These are phyloP conservation scores for Frieseomelitta varia DNA, from an alignment of 1,140 invertebrate genomes.

Conservation along the genomic window DNA sequence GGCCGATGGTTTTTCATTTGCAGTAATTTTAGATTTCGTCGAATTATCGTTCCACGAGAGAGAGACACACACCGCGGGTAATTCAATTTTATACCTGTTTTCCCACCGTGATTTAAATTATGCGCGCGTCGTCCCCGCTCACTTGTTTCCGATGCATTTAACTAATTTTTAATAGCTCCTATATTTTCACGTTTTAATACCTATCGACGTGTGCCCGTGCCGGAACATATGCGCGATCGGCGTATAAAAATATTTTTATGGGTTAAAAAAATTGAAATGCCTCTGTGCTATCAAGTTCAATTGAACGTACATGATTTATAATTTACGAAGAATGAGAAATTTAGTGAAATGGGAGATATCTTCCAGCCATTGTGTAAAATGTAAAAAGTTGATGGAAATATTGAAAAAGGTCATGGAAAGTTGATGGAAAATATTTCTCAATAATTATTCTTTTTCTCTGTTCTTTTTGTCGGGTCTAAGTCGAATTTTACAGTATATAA, in stretches of 20 bases:
- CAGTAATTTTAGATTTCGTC: slow-evolving; percentile 1
- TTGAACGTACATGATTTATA: background rate
- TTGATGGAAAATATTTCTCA: too few relatives aligned
- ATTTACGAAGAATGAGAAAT: background rate
- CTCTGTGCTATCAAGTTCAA: background rate
- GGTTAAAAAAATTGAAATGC: background rate
- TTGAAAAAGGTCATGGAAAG: too few relatives aligned
- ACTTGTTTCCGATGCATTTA: background rate
- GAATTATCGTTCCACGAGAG: background rate
- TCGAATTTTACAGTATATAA: too few relatives aligned
- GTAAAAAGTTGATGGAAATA: too few relatives aligned
- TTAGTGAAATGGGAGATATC: too few relatives aligned
- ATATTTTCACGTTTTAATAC: background rate
- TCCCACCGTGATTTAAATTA: background rate
- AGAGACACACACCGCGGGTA: background rate
- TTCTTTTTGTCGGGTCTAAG: too few relatives aligned
- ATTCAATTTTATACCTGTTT: slow-evolving; percentile 8
- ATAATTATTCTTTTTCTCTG: too few relatives aligned
- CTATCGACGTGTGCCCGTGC: too few relatives aligned
- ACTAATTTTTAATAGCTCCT: background rate
- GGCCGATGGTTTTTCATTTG: background rate
- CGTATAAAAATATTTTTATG: background rate
- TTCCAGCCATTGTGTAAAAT: too few relatives aligned
- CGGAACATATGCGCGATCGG: background rate
- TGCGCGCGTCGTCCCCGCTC: too few relatives aligned